Evolutionary conservation across 2,113 vertebrate species (phyloP), one percentile per base, ranked within the genome.

Genomic region (Camelus dromedarius): DNA sequence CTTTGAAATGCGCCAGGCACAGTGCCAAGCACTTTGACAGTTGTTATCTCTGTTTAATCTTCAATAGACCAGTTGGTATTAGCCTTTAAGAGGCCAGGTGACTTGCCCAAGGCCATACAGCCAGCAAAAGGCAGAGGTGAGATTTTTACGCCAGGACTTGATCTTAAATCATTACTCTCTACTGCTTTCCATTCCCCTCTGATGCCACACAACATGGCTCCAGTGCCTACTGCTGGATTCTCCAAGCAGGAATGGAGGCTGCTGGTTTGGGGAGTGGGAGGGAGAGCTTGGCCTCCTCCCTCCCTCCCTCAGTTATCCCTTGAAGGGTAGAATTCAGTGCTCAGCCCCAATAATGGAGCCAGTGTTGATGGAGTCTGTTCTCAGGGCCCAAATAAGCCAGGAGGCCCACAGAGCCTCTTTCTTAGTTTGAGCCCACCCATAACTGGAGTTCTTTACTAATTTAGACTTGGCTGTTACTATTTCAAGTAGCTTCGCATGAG

Each of bases 391-490:
- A 80, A 30, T 1, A 35, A 81, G 48, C 92, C 81, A 48, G 32
- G 11, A 86, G 76, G 75, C 76, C 91, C 70, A 88, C 22, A 58
- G 92, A 97, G 66, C 79, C 56, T 64, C 91, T 87, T 91, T 92
- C 64, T 92, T 73, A 84, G 84, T 60, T 80, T 67, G 48, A 96
- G 84, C 38, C 80, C 62, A 94, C 91, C 81, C 81, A 28, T 60
- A 91, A 38, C n/a, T 56, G 75, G 72, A 94, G 66, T 80, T 91
- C 73, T 93, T 91, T 56, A 84, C 91, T 85, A 67, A 79, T 69
- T 96, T 30, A 62, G 52, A 91, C 46, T 75, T 86, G 85, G 87
- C 86, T 81, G 93, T 96, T 96, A 83, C 95, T 96, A 80, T 97
- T 96, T 94, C 93, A 72, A 35, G 96, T 73, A 77, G 48, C 70